Conservation (phyloP, 2,888 invertebrate genomes). For the Iphiclides podalirius region DNA sequence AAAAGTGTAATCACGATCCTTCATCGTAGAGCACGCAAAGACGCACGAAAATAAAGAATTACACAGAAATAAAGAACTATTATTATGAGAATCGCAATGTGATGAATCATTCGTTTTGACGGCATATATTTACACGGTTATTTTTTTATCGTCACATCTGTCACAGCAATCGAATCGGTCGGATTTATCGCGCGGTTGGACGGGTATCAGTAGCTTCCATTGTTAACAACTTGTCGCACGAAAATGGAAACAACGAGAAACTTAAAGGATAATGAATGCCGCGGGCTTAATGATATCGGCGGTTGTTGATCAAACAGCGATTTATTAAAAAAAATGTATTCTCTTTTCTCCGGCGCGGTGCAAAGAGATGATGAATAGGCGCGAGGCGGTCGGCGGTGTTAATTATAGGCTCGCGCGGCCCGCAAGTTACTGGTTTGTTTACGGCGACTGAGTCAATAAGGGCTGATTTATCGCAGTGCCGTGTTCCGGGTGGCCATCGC, state of each 20-base stretch:
- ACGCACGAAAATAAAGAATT: no score
- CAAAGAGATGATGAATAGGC: conserved; percentile 50
- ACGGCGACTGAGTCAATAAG: conserved; percentile 40
- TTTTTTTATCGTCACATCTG: neutral
- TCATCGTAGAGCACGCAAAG: no score
- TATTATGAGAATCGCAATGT: no score
- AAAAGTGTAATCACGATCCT: no score
- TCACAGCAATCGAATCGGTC: neutral
- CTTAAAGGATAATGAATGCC: neutral
- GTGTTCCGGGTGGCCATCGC: conserved; percentile 36
- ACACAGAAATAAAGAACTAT: no score
- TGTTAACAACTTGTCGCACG: neutral
- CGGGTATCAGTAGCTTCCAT: neutral
- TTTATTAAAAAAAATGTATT: neutral
- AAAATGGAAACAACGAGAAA: neutral
- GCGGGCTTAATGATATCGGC: neutral
- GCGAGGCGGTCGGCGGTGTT: conserved; percentile 45
- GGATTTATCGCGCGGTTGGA: neutral
- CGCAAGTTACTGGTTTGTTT: conserved; percentile 37
- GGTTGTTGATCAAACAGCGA: neutral
- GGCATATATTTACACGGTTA: neutral
- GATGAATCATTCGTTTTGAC: neutral
- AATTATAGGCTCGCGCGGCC: conserved; percentile 42
- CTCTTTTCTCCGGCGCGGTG: neutral
- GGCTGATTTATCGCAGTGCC: conserved; percentile 42